Evolutionary conservation across 2,797 vertebrate species (phyloP).

Genomic region (Botia almorhae): DNA sequence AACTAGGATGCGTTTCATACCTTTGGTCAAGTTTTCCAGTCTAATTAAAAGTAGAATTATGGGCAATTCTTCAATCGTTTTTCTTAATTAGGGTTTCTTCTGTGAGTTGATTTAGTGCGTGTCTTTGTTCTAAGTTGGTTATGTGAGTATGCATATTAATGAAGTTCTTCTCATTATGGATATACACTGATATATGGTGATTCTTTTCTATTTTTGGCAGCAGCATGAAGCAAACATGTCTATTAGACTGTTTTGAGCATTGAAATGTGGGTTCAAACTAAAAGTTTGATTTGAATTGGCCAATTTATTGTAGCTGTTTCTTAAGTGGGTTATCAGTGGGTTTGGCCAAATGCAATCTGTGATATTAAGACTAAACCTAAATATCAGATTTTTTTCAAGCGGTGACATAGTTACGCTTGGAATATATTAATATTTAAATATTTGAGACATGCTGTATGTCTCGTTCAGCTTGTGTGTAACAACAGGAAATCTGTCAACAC

Average conservation of each 20-base stretch:
- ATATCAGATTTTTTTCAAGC: too few relatives aligned
- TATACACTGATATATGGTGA: conserved; percentile 23
- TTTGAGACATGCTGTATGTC: too few relatives aligned
- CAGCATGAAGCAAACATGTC: background rate
- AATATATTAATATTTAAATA: too few relatives aligned
- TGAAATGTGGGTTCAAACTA: background rate
- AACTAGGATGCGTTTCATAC: conserved; percentile 10
- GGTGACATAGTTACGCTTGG: too few relatives aligned
- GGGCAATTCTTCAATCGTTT: conserved; percentile 36
- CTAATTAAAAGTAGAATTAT: conserved; percentile 41
- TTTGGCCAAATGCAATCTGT: background rate
- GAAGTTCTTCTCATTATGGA: conserved; percentile 39
- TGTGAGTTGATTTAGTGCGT: conserved; percentile 43
- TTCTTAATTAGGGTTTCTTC: conserved; percentile 46
- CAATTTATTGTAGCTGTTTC: conserved; percentile 6
- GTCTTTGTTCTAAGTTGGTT: conserved; percentile 31
- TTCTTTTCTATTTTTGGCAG: conserved; percentile 37
- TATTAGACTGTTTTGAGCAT: background rate
- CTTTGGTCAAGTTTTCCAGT: background rate
- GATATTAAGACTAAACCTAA: too few relatives aligned
- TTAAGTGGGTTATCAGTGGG: background rate
- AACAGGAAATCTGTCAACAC: too few relatives aligned
- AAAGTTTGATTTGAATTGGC: conserved; percentile 17
- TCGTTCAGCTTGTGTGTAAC: too few relatives aligned
- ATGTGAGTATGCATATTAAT: conserved; percentile 47